Evolutionary conservation across 1,140 invertebrate species (phyloP).

Genomic region (Venturia canescens): DNA sequence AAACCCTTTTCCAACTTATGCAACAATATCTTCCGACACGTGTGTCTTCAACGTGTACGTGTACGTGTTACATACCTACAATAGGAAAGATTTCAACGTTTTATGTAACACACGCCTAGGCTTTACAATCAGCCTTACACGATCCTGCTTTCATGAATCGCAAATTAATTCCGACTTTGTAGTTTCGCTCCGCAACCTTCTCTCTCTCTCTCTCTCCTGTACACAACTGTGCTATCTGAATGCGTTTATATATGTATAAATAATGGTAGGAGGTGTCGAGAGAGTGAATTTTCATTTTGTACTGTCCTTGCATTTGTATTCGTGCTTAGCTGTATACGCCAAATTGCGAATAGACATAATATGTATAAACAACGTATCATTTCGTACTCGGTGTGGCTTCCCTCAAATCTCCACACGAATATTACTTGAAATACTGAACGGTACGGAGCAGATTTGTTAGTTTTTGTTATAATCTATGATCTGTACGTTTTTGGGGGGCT

Average conservation of each 20-base stretch:
- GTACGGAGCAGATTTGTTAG: too few species aligned
- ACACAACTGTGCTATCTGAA: not conserved
- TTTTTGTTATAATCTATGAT: too few species aligned
- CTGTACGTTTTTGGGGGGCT: too few species aligned
- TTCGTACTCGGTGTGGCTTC: not conserved
- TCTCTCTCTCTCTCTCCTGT: not conserved
- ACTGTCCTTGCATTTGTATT: not conserved
- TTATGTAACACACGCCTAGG: conserved; percentile 23
- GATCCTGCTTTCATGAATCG: conserved; percentile 42
- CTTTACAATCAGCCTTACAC: conserved; percentile 45
- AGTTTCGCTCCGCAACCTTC: not conserved
- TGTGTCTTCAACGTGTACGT: not conserved
- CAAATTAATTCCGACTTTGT: conserved; percentile 40
- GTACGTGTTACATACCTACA: not conserved
- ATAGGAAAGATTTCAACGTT: not conserved
- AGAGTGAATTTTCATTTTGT: conserved; percentile 15
- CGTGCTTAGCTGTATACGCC: not conserved
- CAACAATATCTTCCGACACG: conserved; percentile 17
- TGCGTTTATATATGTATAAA: not conserved
- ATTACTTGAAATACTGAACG: too few species aligned
- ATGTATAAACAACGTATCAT: not conserved
- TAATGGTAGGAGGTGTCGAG: conserved; percentile 4
- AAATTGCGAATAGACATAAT: not conserved
- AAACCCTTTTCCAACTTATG: not conserved
- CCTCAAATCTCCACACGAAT: not conserved